Evolutionary conservation across 2,888 invertebrate species (phyloP), one percentile per base, ranked within the genome.

Genomic region (Diarsia brunnea): DNA sequence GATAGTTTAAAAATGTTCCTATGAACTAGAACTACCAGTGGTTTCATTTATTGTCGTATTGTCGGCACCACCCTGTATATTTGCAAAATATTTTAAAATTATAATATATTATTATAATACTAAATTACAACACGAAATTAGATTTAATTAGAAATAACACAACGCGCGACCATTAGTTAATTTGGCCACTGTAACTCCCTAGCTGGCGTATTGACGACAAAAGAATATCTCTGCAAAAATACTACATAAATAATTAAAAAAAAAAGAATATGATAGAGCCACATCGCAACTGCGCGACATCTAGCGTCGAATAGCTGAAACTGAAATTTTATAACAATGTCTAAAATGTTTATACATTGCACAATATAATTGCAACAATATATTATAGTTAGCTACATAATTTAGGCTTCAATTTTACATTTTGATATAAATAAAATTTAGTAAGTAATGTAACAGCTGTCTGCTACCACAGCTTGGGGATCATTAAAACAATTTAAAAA

Each of bases 261-360:
- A 27, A 58, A 24, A 16, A 45, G 1, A 47, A 77, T 1, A 63
- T 2, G 4, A 14, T 11, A 58, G 12, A 38, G 8, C 21, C 2
- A 38, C 21, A 16, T 0, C 31, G 16, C 21, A 4, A 19, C 2
- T 1, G 3, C n/a, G 11, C n/a, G 86, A 58, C 85, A 87, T 86
- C 86, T 87, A 78, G 74, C 70, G 63, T 71, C 78, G 3, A 78
- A 61, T 85, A 87, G 83, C 63, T 69, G 1, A 24, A 76, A 69
- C 49, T 45, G 38, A 60, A 24, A 64, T 55, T 51, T 51, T 21
- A 2, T 12, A n/a, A 38, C 27, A 24, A 21, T 31, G 14, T 21
- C 10, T 43, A 21, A 31, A 21, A 1, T 43, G 19, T 19, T 2
- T 19, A 16, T 47, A 5, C 5, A 5, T 43, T 16, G 21, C 2